Evolutionary conservation across 2,113 vertebrate genomes (phyloP).

Genomic region (Meles meles): DNA sequence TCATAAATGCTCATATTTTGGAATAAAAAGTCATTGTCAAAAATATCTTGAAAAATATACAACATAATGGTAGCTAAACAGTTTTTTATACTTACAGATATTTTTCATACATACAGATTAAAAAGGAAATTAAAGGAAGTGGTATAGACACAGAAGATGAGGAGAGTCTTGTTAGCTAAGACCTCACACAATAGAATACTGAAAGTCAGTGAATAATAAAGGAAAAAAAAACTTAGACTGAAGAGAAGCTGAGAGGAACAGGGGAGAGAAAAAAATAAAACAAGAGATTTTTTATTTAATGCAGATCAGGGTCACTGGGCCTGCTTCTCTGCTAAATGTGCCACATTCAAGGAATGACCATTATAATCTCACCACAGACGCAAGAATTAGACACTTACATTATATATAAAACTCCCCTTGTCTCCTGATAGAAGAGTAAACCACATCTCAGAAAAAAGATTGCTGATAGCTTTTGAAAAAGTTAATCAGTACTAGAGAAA

Average conservation of each 20-base stretch:
- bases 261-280: neutral
- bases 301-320: neutral
- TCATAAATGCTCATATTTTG: neutral
- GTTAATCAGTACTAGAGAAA: neutral
- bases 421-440: neutral
- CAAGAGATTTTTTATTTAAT: neutral
- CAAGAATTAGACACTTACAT: neutral
- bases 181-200: neutral
- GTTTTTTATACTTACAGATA: no score
- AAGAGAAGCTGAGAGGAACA: neutral
- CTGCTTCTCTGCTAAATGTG: no score
- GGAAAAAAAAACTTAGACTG: neutral
- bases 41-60: neutral
- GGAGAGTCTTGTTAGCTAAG: neutral
- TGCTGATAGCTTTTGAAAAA: neutral
- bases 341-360: neutral
- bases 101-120: neutral
- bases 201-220: neutral
- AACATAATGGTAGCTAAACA: neutral
- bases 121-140: neutral
- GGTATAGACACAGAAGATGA: neutral
- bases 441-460: neutral
- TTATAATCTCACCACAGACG: neutral
- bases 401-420: neutral
- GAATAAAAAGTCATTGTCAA: neutral